Conservation (phyloP, 2,797 vertebrate genomes). For the Rhodeus uyekii region DNA sequence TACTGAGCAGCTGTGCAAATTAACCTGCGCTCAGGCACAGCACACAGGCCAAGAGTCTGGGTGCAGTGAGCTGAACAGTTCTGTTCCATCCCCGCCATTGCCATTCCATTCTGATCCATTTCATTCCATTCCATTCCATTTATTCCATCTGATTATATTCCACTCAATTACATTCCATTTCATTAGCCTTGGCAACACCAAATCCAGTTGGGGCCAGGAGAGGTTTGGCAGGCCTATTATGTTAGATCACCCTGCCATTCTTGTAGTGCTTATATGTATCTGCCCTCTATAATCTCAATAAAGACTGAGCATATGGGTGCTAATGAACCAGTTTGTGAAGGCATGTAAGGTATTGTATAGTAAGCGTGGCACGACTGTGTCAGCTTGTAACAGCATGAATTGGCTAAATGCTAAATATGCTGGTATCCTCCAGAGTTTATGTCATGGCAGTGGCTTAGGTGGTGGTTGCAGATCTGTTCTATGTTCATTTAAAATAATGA, state of each 20-base stretch:
- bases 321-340: constrained; percentile 2
- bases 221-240: constrained; percentile 33
- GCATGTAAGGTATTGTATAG: constrained; percentile 2
- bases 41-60: constrained; percentile 50
- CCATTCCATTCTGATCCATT: constrained; percentile 29
- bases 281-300: background rate
- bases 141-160: constrained; percentile 45
- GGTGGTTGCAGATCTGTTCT: background rate
- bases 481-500: background rate
- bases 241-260: constrained; percentile 14
- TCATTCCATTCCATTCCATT: constrained; percentile 42
- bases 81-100: constrained; percentile 1
- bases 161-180: constrained; percentile 42
- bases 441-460: background rate
- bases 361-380: background rate
- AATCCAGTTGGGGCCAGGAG: constrained; percentile 21
- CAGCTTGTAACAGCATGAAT: background rate
- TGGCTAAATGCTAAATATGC: background rate
- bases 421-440: background rate
- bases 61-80: background rate
- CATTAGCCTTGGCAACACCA: constrained; percentile 43
- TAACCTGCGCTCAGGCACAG: constrained; percentile 43
- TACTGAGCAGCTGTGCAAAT: constrained; percentile 32
- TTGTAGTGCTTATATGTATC: background rate
- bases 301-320: constrained; percentile 2